These are phyloP conservation scores for Protula sp. DNA, from an alignment of 2,888 invertebrate species.

Conservation along the genomic window DNA sequence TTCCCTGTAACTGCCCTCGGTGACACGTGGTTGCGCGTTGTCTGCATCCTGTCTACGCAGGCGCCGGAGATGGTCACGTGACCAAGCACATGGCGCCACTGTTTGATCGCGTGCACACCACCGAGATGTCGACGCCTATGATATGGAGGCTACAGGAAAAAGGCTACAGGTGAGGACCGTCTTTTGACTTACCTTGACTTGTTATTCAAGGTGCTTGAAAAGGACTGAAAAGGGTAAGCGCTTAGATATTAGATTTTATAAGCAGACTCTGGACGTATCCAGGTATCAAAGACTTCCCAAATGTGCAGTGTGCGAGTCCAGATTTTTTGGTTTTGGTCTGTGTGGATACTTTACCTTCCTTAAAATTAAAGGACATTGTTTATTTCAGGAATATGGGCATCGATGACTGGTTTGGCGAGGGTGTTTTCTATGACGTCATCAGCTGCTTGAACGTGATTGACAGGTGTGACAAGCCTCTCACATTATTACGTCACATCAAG, in stretches of 20 bases:
- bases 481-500: constrained; percentile 71
- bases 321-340: no score
- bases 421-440: constrained; percentile 66
- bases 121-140: constrained; percentile 90
- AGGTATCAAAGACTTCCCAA: neutral
- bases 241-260: no score
- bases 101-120: constrained; percentile 73
- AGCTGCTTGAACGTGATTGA: constrained; percentile 90
- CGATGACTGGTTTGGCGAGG: constrained; percentile 63
- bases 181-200: neutral
- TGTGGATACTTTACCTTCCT: no score
- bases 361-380: no score
- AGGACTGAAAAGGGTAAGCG: no score
- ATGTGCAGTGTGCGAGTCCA: no score
- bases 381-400: constrained; percentile 71
- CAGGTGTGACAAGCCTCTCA: constrained; percentile 79
- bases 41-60: no score
- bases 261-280: no score
- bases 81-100: constrained; percentile 73
- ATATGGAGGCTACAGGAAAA: constrained; percentile 69
- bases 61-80: constrained; percentile 93
- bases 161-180: constrained; percentile 69
- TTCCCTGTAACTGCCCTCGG: no score
- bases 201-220: no score
- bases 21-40: no score